Percentiles rank a stretch among this genome's conserved stretches.
Conservation (phyloP, 2,797 vertebrate genomes). For the Uromys caudimaculatus region DNA sequence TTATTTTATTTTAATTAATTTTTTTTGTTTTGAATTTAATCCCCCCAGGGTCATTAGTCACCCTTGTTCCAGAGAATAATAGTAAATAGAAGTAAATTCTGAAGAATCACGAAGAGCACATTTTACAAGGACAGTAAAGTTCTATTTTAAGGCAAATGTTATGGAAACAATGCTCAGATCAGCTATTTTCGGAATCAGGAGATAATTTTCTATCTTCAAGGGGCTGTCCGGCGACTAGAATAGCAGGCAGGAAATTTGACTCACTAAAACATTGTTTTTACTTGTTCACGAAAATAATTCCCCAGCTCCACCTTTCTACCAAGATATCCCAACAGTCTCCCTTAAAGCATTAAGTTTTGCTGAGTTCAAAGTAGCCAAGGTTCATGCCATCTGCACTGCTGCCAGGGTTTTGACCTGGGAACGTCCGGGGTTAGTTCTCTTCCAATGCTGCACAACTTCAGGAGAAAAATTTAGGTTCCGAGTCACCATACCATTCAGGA, state of each 20-base stretch:
- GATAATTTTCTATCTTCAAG: conserved; percentile 44
- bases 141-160: conserved; percentile 58
- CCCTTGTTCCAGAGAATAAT: background rate
- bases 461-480: background rate
- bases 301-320: background rate
- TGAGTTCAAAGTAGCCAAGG: background rate
- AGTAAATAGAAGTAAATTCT: background rate
- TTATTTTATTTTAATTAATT: background rate
- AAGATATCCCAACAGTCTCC: background rate
- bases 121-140: conserved; percentile 50
- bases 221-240: background rate
- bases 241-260: background rate
- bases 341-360: background rate
- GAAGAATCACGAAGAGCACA: background rate
- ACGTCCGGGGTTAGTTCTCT: background rate
- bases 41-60: background rate
- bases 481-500: background rate
- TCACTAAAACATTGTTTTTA: conserved; percentile 25
- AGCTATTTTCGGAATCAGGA: conserved; percentile 54
- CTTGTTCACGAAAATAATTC: conserved; percentile 30
- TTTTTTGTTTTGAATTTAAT: background rate
- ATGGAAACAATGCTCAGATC: background rate
- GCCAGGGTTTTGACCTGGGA: background rate
- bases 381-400: background rate
- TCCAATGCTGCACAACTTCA: background rate